Evolutionary conservation across 2,888 invertebrate species (phyloP).

Genomic region (Rhamphomyia laevipes): DNA sequence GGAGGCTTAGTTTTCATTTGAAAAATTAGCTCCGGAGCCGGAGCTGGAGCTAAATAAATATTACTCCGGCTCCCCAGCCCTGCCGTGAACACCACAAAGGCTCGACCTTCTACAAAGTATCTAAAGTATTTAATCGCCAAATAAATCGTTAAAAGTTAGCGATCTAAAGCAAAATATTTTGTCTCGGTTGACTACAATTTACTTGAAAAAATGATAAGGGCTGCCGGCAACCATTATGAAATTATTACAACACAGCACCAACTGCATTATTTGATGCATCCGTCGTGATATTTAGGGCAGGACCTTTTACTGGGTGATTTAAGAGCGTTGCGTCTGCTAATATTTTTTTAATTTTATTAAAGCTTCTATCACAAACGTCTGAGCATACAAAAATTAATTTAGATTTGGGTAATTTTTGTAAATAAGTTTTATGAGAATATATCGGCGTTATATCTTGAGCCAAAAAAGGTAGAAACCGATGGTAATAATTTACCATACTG

Average conservation of each 20-base stretch:
- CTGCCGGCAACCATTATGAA: constrained; percentile 17
- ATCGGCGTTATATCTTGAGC: neutral
- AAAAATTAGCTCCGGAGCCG: no score
- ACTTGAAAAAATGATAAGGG: constrained; percentile 30
- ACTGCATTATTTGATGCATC: constrained; percentile 29
- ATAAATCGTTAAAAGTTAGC: no score
- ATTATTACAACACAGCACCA: constrained; percentile 30
- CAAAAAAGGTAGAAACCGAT: constrained; percentile 1
- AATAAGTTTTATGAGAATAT: neutral
- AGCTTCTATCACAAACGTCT: neutral
- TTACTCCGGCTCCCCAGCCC: no score
- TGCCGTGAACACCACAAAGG: no score
- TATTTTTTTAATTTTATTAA: neutral
- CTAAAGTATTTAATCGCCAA: no score
- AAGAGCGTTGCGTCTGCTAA: neutral
- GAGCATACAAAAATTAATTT: no score
- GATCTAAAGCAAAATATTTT: no score
- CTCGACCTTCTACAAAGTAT: no score
- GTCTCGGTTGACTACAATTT: no score
- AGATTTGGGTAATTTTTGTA: neutral
- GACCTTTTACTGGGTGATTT: neutral
- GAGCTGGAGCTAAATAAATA: no score
- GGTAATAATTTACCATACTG: constrained; percentile 12
- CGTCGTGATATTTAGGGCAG: no score
- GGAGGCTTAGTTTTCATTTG: no score